Conservation (phyloP, 2,113 vertebrate species). For the Gavialis gangeticus region DNA sequence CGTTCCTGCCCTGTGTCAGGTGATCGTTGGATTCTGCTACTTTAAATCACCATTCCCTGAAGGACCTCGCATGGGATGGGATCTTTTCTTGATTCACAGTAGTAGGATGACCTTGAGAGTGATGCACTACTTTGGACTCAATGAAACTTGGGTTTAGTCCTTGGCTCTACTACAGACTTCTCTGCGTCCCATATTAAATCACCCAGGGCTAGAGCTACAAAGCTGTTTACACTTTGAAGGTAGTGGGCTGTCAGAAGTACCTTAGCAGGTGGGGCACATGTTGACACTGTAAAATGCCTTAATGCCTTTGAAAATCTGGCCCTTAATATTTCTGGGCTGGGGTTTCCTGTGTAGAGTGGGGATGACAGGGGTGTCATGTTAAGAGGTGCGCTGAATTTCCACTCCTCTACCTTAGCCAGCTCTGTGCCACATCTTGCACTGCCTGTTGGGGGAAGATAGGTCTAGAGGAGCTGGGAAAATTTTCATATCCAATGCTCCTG, state of each 20-base stretch:
- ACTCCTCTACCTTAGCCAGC: no score
- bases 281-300: background rate
- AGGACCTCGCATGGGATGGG: background rate
- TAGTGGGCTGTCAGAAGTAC: background rate
- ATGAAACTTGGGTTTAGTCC: background rate
- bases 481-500: background rate
- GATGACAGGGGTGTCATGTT: background rate
- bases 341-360: background rate
- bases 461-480: background rate
- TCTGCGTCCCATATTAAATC: background rate
- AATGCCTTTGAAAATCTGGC: background rate
- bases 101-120: background rate
- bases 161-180: background rate
- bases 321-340: background rate
- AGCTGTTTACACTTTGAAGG: background rate
- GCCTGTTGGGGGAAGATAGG: background rate
- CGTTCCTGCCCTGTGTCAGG: background rate
- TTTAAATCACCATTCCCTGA: background rate
- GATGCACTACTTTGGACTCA: background rate
- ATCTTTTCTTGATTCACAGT: background rate
- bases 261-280: background rate
- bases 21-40: background rate
- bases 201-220: background rate
- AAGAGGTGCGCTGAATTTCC: background rate
- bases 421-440: background rate